phyloP scores from a whole-genome alignment of 2,113 vertebrate genomes.

The Dendrocopos noguchii region DNA sequence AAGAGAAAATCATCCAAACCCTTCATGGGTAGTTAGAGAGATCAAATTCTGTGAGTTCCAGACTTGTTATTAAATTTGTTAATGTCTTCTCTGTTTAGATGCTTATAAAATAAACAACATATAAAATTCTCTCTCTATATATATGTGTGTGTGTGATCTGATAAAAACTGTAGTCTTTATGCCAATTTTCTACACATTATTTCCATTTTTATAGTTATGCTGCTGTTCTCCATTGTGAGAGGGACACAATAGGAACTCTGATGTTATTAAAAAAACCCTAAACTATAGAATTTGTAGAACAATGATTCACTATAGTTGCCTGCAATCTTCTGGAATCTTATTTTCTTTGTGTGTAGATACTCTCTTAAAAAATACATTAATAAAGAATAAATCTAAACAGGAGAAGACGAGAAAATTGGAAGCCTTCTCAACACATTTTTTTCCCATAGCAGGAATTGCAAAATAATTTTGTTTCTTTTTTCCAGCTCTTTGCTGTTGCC shows the following conservation, averaged over 20 bases:
- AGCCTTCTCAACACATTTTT: conserved; percentile 42
- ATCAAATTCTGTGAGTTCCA: not conserved
- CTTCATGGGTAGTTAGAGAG: not conserved
- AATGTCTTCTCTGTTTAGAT: not conserved
- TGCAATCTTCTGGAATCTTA: conserved; percentile 32
- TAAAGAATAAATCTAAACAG: conserved; percentile 68
- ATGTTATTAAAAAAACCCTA: not conserved
- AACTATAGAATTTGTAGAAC: not conserved
- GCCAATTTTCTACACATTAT: not conserved
- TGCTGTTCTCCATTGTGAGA: not conserved
- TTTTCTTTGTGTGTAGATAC: conserved; percentile 20
- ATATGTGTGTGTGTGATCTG: not conserved
- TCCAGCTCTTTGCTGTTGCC: conserved; percentile 56
- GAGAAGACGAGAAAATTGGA: conserved; percentile 62
- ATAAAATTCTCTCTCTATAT: not conserved
- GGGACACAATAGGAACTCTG: conserved; percentile 19
- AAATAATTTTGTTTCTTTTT: conserved; percentile 65
- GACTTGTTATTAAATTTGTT: conserved; percentile 13
- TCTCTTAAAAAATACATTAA: conserved; percentile 59
- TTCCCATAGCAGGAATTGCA: conserved; percentile 49
- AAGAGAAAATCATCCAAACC: not conserved
- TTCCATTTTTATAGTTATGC: not conserved
- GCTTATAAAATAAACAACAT: not conserved
- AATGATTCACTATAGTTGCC: conserved; percentile 27
- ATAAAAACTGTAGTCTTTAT: not conserved